Percentiles rank a stretch among this genome's conserved stretches.
phyloP scores from a whole-genome alignment of 2,888 invertebrate species.

The Archips xylosteana region DNA sequence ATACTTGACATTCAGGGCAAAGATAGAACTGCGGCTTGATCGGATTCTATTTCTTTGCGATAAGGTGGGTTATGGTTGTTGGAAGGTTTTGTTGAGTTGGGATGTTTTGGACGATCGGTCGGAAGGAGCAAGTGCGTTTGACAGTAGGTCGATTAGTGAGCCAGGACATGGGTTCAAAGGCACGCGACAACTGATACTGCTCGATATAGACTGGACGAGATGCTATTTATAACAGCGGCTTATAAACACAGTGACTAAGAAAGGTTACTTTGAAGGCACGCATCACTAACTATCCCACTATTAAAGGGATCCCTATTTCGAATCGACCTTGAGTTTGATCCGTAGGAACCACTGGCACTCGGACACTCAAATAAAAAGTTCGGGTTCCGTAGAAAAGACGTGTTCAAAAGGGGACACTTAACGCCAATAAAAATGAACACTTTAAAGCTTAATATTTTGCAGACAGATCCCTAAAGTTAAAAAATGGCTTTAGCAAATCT shows the following conservation, averaged over 20 bases:
- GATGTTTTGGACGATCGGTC: slow-evolving; percentile 65
- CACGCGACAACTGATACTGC: slow-evolving; percentile 46
- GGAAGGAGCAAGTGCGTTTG: slow-evolving; percentile 74
- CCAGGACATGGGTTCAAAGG: slow-evolving; percentile 69
- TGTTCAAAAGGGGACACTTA: no score
- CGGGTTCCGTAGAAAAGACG: neutral
- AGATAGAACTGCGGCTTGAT: slow-evolving; percentile 26
- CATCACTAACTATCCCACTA: slow-evolving; percentile 1
- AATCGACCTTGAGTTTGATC: slow-evolving; percentile 3
- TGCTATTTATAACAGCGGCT: slow-evolving; percentile 34
- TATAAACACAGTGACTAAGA: slow-evolving; percentile 21
- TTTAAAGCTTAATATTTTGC: no score
- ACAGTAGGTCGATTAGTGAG: slow-evolving; percentile 77
- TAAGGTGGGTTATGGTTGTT: slow-evolving; percentile 42
- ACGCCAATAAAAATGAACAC: neutral
- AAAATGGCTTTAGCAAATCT: no score
- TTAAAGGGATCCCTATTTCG: neutral
- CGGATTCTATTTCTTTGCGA: slow-evolving; percentile 9
- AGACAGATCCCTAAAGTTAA: no score
- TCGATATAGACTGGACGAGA: slow-evolving; percentile 27
- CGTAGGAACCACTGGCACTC: neutral
- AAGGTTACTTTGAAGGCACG: neutral
- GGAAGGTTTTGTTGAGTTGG: slow-evolving; percentile 34
- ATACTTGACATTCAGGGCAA: slow-evolving; percentile 39
- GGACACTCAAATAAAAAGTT: neutral